Base-by-base conservation (phyloP, 2,888 invertebrate species). In the Rotaria sp. region DNA sequence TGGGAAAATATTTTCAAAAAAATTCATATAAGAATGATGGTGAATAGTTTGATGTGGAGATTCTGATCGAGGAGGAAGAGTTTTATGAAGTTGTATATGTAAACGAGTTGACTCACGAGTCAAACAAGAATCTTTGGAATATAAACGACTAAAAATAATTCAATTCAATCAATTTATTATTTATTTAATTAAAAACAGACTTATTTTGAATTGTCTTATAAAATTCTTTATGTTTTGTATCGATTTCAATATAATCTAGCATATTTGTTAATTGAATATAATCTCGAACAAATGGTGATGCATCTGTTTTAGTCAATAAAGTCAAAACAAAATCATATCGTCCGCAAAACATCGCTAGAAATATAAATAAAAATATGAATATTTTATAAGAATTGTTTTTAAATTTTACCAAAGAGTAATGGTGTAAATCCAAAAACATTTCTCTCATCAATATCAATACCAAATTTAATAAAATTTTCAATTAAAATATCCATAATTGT, bases 211-310 rank as follows among this genome's bases (percentile, higher is more conserved):
- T 15, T 26, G 24, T 45, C 1, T 10, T 8, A 24, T 1, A 5
- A 41, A 24, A 3, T 80, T 15, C 21, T 26, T 7, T 80, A 38
- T 26, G 45, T 41, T 80, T 24, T 10, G 24, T 8, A 80, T 80
- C 80, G 26, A 45, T 45, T 80, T 80, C 80, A 45, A 80, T 21
- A 80, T n/a, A 80, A 35, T 80, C 80, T n/a, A 41, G 11, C 1
- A 80, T 45, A 80, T n/a, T 80, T 45, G 11, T 80, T n/a, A n/a
- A 80, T 80, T 45, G 45, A 45, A 80, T n/a, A 80, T 80, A 8
- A 80, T 80, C 80, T 26, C 41, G 26, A 45, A 80, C 80, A 26
- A 80, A 80, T 80, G 80, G 80, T n/a, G 80, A 80, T n/a, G 80
- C 41, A 80, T 80, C 45, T 4, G 41, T 45, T 80, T 80, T 80